Conservation (phyloP, 2,888 invertebrate genomes). For the Operophtera brumata region DNA sequence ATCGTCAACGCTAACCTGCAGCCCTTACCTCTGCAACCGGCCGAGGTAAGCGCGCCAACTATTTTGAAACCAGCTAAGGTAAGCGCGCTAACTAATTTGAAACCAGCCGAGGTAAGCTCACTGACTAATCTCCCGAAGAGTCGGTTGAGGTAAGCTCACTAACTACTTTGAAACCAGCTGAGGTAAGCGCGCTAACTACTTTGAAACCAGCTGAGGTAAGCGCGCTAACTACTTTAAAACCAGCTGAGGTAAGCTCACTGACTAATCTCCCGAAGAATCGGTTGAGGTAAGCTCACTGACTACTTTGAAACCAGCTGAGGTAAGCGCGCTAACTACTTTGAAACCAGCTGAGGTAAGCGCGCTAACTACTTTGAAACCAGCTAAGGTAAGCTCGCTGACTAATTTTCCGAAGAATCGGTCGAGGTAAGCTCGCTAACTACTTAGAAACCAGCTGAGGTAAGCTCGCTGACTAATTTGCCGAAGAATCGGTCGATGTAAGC, state of each 20-base stretch:
- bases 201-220: background rate
- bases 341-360: background rate
- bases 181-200: background rate
- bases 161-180: background rate
- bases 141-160: background rate
- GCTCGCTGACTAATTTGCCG: no score
- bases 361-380: background rate
- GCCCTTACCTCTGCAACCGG: constrained; percentile 9
- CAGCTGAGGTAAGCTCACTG: background rate
- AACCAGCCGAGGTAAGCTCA: background rate
- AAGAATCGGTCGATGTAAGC: no score
- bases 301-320: background rate
- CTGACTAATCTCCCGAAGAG: background rate
- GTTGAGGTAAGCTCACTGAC: background rate
- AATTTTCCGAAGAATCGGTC: background rate
- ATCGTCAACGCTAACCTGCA: constrained; percentile 48
- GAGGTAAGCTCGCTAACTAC: background rate
- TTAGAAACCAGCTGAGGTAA: background rate
- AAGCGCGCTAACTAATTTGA: background rate
- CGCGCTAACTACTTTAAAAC: background rate
- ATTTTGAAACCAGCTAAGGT: background rate
- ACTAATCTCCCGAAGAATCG: background rate
- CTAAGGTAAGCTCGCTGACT: background rate
- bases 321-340: background rate
- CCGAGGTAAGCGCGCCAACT: background rate